Conservation (phyloP, 2,113 vertebrate species). For the Ceyx cyanopectus region DNA sequence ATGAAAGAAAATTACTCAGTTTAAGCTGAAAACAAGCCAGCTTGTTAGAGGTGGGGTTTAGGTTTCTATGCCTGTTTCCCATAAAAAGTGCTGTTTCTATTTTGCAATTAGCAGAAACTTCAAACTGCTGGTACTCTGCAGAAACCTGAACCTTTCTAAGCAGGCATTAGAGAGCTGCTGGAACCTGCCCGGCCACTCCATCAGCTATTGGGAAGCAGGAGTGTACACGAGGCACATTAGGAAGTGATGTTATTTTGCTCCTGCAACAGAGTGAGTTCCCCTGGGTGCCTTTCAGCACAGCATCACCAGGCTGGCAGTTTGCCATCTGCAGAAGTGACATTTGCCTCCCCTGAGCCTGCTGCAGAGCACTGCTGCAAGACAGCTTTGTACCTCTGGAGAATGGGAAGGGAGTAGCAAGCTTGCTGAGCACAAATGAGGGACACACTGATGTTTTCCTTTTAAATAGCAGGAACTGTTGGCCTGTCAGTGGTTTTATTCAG, state of each 20-base stretch:
- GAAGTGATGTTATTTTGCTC: slow-evolving; percentile 29
- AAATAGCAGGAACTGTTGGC: neutral
- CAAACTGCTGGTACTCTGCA: neutral
- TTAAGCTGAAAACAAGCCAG: neutral
- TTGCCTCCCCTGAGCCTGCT: slow-evolving; percentile 46
- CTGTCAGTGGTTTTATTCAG: slow-evolving; percentile 20
- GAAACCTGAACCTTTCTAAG: neutral
- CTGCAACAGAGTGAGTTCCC: slow-evolving; percentile 40
- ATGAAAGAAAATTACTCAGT: neutral
- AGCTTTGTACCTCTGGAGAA: slow-evolving; percentile 37
- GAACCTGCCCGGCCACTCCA: neutral
- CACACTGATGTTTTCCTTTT: neutral
- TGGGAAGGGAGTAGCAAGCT: slow-evolving; percentile 30
- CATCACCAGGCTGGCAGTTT: slow-evolving; percentile 51
- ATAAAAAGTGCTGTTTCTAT: neutral
- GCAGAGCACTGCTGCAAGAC: neutral
- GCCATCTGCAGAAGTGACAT: slow-evolving; percentile 63
- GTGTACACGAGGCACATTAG: neutral
- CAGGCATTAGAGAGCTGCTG: neutral
- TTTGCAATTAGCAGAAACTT: neutral
- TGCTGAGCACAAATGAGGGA: slow-evolving; percentile 49
- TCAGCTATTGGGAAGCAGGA: neutral
- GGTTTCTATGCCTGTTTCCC: neutral
- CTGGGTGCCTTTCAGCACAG: neutral
- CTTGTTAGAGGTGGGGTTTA: neutral